Conservation (phyloP, 2,797 vertebrate species). For the Typhlichthys eigenmanni region DNA sequence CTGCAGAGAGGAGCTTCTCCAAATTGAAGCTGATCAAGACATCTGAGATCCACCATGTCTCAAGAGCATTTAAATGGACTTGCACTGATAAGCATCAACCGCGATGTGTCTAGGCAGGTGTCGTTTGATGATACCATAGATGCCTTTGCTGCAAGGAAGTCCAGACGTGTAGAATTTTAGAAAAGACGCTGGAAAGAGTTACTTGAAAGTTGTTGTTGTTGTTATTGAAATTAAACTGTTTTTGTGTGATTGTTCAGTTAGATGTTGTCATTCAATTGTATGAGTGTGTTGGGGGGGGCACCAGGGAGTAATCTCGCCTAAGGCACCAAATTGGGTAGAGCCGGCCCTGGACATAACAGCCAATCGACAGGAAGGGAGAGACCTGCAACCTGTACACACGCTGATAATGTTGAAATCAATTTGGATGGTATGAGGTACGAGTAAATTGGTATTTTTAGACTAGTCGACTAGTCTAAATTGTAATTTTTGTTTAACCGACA, state of each 20-base stretch:
- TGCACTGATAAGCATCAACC: slow-evolving; percentile 14
- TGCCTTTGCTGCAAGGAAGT: background rate
- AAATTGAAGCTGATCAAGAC: background rate
- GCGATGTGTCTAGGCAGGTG: slow-evolving; percentile 9
- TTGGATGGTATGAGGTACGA: too few species aligned
- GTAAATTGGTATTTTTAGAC: too few species aligned
- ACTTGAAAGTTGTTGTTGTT: background rate
- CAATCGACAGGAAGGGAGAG: too few species aligned
- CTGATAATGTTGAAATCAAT: too few species aligned
- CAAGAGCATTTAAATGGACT: slow-evolving; percentile 3
- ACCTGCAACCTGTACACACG: too few species aligned
- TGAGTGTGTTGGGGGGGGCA: background rate
- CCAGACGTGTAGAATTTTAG: background rate
- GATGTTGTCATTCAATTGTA: background rate
- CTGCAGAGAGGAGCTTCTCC: background rate
- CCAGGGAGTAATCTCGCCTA: background rate
- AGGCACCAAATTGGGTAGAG: background rate
- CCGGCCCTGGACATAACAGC: background rate
- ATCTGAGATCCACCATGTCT: slow-evolving; percentile 2
- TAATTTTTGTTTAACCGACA: too few species aligned
- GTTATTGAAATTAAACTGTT: background rate
- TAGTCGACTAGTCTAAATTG: too few species aligned
- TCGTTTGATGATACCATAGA: slow-evolving; percentile 54
- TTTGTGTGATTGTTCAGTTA: background rate
- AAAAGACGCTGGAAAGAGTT: background rate